Base-by-base conservation (phyloP, 2,888 invertebrate genomes). In the Leptopilina drosophilae region DNA sequence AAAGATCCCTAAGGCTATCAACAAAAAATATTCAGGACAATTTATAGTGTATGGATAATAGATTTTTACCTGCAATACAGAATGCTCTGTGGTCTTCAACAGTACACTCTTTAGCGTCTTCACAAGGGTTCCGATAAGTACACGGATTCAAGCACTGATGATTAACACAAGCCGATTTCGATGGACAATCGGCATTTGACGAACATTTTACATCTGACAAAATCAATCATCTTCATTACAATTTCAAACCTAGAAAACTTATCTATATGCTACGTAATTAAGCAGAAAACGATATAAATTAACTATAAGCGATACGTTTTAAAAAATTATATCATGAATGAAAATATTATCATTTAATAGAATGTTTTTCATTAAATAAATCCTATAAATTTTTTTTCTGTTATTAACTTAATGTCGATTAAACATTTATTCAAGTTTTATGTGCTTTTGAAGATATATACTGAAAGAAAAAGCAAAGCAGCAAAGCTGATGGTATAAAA, bases 61-160 rank as follows among this genome's bases (percentile, higher is more conserved):
- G 4, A 9, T 46, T 49, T 85, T 87, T 93, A 95, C 97, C 96
- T 93, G 95, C 95, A 64, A 95, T 95, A 90, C 97, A 98, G 81
- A 96, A 95, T 9, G 97, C 96, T 89, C 96, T 95, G 91, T 97
- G 97, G 87, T 96, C 93, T 87, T 96, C 94, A 67, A 97, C 96
- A 86, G 95, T 95, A 89, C 97, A 98, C 85, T 96, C 95, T 87
- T 97, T 96, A 76, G 95, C 94, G 65, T 93, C 92, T 42, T 94
- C 92, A 89, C 97, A 98, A 2, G 96, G 97, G 83, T 96, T 95
- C 40, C 93, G 94, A 90, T 93, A 93, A 14, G 94, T 93, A 91
- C 97, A 98, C 33, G 97, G 97, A 92, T 97, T 97, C 82, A 95
- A 94, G 89, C 98, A 98, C 84, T 95, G 94, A 26, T 95, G 94